Evolutionary conservation across 2,113 vertebrate genomes (phyloP).

Genomic region (Helogale parvula): DNA sequence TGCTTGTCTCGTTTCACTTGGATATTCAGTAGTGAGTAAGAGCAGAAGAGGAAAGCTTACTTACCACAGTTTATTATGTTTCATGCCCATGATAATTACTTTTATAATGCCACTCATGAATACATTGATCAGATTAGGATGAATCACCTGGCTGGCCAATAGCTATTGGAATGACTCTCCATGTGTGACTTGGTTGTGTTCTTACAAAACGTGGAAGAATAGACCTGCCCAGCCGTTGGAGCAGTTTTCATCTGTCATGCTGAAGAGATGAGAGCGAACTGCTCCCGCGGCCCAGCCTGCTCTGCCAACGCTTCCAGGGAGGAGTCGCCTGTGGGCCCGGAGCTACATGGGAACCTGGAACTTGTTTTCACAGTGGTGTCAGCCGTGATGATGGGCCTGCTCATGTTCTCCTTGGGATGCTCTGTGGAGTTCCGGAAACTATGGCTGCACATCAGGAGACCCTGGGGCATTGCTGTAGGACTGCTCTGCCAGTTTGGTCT

Average conservation of each 20-base stretch:
- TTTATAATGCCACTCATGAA: background rate
- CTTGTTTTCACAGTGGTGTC: constrained; percentile 60
- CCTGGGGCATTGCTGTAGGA: constrained; percentile 83
- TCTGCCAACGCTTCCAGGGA: constrained; percentile 49
- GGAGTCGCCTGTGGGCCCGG: background rate
- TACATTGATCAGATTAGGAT: constrained; percentile 42
- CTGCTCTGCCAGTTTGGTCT: constrained; percentile 85
- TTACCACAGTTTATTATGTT: background rate
- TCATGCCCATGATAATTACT: background rate
- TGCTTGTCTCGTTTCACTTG: constrained; percentile 41
- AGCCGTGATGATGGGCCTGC: constrained; percentile 71
- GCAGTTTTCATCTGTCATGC: background rate
- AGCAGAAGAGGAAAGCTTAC: constrained; percentile 14
- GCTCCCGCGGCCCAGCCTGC: constrained; percentile 53
- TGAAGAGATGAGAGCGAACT: constrained; percentile 64
- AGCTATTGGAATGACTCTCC: background rate
- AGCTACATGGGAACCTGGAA: constrained; percentile 20
- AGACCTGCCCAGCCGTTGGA: background rate
- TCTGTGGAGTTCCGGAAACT: constrained; percentile 80
- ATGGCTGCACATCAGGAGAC: constrained; percentile 80
- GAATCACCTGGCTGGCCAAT: constrained; percentile 48
- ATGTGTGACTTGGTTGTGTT: background rate
- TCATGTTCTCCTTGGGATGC: constrained; percentile 86
- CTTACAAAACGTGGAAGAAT: constrained; percentile 50
- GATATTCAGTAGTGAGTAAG: constrained; percentile 25